A percentile compares a stretch with the other conserved stretches of the same genome.
Evolutionary conservation across 2,113 vertebrate genomes (phyloP).

Genomic region (Tachysurus vachellii): DNA sequence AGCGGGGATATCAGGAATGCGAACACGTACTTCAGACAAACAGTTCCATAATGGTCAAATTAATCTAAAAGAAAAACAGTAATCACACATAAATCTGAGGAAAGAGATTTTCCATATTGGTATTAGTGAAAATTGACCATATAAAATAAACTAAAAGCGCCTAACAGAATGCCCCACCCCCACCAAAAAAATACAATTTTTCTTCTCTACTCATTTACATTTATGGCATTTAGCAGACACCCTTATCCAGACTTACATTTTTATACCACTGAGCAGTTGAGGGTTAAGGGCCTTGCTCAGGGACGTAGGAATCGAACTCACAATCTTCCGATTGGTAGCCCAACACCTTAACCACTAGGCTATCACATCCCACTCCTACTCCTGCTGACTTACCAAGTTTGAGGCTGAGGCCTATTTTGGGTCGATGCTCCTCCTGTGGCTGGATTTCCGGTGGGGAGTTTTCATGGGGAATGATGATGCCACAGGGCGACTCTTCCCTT

Average conservation of each 20-base stretch:
- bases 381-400: slow-evolving; percentile 79
- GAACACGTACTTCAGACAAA: background rate
- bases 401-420: slow-evolving; percentile 96
- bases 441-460: slow-evolving; percentile 93
- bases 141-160: background rate
- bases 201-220: too few species aligned
- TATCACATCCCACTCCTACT: too few species aligned
- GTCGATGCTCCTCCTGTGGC: slow-evolving; percentile 89
- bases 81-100: background rate
- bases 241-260: too few species aligned
- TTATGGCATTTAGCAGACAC: too few species aligned
- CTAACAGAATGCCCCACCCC: background rate
- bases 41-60: background rate
- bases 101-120: background rate
- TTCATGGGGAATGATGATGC: slow-evolving; percentile 98
- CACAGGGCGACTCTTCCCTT: slow-evolving; percentile 93
- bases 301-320: too few species aligned
- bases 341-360: too few species aligned
- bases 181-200: background rate
- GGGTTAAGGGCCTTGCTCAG: too few species aligned
- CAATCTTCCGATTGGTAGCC: too few species aligned
- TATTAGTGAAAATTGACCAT: background rate
- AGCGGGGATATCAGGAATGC: background rate
- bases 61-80: background rate
- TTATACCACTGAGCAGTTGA: too few species aligned